Conservation (phyloP, 2,797 vertebrate species). For the Thamnophis elegans region DNA sequence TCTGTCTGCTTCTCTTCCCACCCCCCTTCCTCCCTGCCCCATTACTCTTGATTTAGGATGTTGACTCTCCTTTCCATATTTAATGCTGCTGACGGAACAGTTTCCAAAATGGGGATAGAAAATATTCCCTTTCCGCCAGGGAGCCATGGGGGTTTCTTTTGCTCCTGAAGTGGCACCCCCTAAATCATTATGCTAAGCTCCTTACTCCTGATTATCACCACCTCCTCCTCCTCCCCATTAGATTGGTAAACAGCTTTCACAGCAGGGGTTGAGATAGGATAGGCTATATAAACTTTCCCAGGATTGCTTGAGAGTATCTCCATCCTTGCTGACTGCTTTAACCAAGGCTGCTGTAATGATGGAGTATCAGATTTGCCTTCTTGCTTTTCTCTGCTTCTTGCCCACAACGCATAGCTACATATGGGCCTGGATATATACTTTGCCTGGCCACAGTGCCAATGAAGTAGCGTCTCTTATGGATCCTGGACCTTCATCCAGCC, state of each 20-base stretch:
- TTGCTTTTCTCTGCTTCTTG: conserved; percentile 39
- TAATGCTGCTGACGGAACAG: background rate
- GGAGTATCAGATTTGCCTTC: background rate
- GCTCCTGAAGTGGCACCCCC: conserved; percentile 15
- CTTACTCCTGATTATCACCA: conserved; percentile 68
- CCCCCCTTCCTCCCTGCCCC: background rate
- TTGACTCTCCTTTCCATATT: background rate
- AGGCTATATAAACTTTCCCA: conserved; percentile 43
- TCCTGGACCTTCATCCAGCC: background rate
- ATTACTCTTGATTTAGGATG: background rate
- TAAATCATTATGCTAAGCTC: conserved; percentile 66
- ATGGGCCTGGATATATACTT: conserved; percentile 67
- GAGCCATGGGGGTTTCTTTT: conserved; percentile 53
- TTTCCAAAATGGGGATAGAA: background rate
- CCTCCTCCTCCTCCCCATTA: conserved; percentile 66
- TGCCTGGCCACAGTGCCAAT: conserved; percentile 49
- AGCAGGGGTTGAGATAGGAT: conserved; percentile 22
- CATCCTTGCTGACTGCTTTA: background rate
- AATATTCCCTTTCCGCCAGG: background rate
- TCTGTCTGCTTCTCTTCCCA: background rate
- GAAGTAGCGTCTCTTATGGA: conserved; percentile 25
- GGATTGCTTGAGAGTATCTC: background rate
- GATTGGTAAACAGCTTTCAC: conserved; percentile 61
- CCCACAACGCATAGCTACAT: conserved; percentile 39
- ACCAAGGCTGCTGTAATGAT: background rate